A percentile compares a stretch with the other conserved stretches of the same genome.
phyloP scores from a whole-genome alignment of 2,888 invertebrate species.

The Pherbina coryleti region DNA sequence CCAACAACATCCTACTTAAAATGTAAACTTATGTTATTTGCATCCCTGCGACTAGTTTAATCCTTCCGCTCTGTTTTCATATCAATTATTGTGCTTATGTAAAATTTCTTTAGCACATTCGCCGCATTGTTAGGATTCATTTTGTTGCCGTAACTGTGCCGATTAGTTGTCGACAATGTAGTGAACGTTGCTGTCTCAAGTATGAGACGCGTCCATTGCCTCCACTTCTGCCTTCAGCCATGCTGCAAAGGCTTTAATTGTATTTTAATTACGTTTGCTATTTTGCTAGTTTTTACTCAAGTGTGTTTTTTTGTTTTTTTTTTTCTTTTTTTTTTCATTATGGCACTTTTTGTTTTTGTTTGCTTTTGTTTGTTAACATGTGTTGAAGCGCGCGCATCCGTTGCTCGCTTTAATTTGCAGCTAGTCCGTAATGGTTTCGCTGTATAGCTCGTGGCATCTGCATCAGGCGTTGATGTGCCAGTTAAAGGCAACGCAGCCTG shows the following conservation, averaged over 20 bases:
- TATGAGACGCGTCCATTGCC: neutral
- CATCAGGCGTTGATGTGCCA: neutral
- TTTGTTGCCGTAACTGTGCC: too few relatives aligned
- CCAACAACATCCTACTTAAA: too few relatives aligned
- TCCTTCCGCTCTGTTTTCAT: too few relatives aligned
- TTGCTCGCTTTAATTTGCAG: neutral
- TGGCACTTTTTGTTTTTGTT: neutral
- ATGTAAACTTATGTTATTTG: too few relatives aligned
- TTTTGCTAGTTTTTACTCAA: neutral
- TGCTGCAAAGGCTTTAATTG: neutral
- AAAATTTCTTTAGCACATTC: too few relatives aligned
- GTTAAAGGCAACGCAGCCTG: neutral
- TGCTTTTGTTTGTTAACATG: neutral
- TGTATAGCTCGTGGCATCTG: neutral
- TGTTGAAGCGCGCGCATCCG: conserved; percentile 3
- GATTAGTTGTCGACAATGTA: too few relatives aligned
- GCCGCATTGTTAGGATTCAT: too few relatives aligned
- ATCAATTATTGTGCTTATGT: too few relatives aligned
- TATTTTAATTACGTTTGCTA: conserved; percentile 8
- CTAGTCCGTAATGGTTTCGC: neutral
- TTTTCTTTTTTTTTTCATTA: neutral
- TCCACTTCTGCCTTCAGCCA: conserved; percentile 23
- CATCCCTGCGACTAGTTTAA: too few relatives aligned
- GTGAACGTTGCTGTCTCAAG: too few relatives aligned
- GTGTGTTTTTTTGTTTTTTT: conserved; percentile 13